A percentile compares a stretch with the other conserved stretches of the same genome.
Evolutionary conservation across 1,140 invertebrate genomes (phyloP).

Genomic region (Papilio polyxenes): DNA sequence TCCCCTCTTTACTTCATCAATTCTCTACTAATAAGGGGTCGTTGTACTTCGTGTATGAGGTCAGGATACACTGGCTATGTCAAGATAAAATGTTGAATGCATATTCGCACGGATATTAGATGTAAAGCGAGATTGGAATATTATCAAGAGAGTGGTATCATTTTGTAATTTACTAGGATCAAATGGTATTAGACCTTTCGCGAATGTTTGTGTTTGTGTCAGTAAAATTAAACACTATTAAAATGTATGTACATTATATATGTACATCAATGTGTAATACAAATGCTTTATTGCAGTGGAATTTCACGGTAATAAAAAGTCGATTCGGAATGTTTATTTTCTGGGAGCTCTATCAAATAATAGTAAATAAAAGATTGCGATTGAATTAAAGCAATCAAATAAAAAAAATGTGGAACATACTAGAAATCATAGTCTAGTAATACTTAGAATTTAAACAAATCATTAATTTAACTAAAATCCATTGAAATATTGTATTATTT

Average conservation of each 20-base stretch:
- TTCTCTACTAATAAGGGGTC: not conserved
- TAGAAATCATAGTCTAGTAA: not conserved
- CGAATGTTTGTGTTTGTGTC: not conserved
- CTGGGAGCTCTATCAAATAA: too few relatives aligned
- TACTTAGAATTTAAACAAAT: not conserved
- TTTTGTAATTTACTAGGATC: constrained; percentile 53
- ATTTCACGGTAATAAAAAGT: too few relatives aligned
- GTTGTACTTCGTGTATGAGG: not conserved
- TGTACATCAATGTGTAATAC: too few relatives aligned
- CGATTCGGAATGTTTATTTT: too few relatives aligned
- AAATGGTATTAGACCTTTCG: constrained; percentile 35
- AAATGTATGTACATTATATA: not conserved
- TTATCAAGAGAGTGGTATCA: constrained; percentile 55
- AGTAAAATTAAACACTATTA: not conserved
- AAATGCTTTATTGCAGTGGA: too few relatives aligned
- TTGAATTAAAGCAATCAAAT: too few relatives aligned
- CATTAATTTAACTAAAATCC: not conserved
- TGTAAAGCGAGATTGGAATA: constrained; percentile 50
- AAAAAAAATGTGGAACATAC: too few relatives aligned
- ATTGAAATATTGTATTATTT: not conserved
- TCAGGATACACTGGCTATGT: not conserved
- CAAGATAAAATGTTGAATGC: constrained; percentile 33
- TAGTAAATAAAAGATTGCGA: too few relatives aligned
- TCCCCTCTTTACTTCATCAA: not conserved
- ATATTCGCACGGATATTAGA: constrained; percentile 69